These are phyloP conservation scores for Luffia ferchaultella DNA, from an alignment of 2,888 invertebrate genomes.

Conservation along the genomic window DNA sequence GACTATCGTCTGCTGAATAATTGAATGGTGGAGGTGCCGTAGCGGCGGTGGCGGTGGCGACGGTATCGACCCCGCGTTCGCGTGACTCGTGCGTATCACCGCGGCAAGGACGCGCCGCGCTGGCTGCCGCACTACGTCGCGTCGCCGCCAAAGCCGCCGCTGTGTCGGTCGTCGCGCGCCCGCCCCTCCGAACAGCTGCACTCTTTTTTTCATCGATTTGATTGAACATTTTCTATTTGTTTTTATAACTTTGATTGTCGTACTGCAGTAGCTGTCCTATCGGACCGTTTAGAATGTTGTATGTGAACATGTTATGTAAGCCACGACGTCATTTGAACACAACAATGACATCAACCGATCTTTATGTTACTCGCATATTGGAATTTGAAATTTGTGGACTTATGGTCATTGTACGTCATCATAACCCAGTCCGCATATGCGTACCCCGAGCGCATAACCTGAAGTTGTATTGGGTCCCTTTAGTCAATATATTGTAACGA, in stretches of 20 bases:
- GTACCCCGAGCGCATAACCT: too few species aligned
- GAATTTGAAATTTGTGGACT: too few species aligned
- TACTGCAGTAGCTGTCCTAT: not conserved
- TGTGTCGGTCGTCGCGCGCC: slow-evolving; percentile 17
- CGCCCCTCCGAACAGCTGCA: slow-evolving; percentile 15
- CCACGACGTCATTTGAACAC: not conserved
- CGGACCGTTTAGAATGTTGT: not conserved
- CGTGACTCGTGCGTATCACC: slow-evolving; percentile 43
- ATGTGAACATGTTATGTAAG: not conserved
- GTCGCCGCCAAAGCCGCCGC: slow-evolving; percentile 26
- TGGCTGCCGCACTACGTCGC: slow-evolving; percentile 48
- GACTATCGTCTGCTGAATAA: slow-evolving; percentile 54
- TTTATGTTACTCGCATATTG: too few species aligned
- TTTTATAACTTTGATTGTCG: not conserved
- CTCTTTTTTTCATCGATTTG: not conserved
- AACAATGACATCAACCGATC: not conserved
- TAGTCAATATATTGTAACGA: too few species aligned
- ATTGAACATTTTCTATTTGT: not conserved
- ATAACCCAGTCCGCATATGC: too few species aligned
- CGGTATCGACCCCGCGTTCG: slow-evolving; percentile 62
- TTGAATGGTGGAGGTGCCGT: slow-evolving; percentile 54
- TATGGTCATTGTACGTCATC: too few species aligned
- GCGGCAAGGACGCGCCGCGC: slow-evolving; percentile 53
- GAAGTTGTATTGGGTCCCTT: too few species aligned
- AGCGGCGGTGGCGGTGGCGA: slow-evolving; percentile 38